phyloP scores from a whole-genome alignment of 2,888 invertebrate genomes.

The Trichacis sp. region DNA sequence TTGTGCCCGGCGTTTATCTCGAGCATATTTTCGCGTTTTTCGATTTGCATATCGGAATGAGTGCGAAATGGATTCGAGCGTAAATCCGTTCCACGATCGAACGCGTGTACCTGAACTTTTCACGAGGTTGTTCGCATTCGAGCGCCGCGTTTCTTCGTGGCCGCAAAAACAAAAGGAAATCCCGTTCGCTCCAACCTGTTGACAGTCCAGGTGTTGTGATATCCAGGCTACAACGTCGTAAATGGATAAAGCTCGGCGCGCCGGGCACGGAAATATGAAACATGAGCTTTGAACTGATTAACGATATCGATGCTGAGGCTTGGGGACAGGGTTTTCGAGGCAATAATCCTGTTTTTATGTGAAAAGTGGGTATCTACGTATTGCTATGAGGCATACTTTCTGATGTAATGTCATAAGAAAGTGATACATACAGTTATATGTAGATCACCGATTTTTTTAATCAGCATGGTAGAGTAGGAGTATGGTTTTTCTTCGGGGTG shows the following conservation, averaged over 20 bases:
- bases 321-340: too few relatives aligned
- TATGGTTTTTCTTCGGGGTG: too few relatives aligned
- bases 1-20: conserved; percentile 15
- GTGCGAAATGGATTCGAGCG: conserved; percentile 22
- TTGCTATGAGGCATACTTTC: too few relatives aligned
- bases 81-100: conserved; percentile 33
- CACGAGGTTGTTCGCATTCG: background rate
- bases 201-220: conserved; percentile 40
- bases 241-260: conserved; percentile 9
- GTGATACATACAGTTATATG: too few relatives aligned
- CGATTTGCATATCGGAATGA: conserved; percentile 24
- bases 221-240: conserved; percentile 13
- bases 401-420: too few relatives aligned
- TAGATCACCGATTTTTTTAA: too few relatives aligned
- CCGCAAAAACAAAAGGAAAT: conserved; percentile 50
- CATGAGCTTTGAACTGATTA: too few relatives aligned
- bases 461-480: too few relatives aligned
- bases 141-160: conserved; percentile 26
- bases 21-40: conserved; percentile 12
- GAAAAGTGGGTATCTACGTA: too few relatives aligned
- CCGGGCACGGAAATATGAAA: background rate
- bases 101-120: conserved; percentile 16
- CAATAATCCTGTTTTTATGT: too few relatives aligned
- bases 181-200: conserved; percentile 56
- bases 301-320: too few relatives aligned